Evolutionary conservation across 2,797 vertebrate genomes (phyloP).

Genomic region (Gymnopithys bicolor): DNA sequence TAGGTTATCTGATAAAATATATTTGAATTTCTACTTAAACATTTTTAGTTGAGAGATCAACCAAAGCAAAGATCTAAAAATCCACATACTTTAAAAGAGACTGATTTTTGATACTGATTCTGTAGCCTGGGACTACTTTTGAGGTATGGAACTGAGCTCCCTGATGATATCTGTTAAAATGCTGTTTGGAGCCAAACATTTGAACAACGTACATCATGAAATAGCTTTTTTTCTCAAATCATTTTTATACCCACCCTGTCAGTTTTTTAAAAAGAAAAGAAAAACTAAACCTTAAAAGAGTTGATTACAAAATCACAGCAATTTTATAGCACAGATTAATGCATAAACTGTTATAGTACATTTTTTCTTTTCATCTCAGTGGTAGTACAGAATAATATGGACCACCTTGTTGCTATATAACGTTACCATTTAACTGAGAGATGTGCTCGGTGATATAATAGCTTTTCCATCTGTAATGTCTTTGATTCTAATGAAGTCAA

Average conservation of each 20-base stretch:
- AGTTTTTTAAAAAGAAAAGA: neutral
- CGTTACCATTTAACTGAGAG: neutral
- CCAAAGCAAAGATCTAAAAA: conserved; percentile 5
- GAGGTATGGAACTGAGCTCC: neutral
- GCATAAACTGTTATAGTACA: neutral
- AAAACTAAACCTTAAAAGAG: neutral
- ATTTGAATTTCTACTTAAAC: neutral
- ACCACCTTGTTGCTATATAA: neutral
- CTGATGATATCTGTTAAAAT: conserved; percentile 14
- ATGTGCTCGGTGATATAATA: neutral
- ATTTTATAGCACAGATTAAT: neutral
- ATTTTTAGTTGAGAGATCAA: neutral
- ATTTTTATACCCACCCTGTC: neutral
- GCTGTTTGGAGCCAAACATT: neutral
- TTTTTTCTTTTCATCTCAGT: conserved; percentile 9
- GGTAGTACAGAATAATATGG: neutral
- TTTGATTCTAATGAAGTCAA: conserved; percentile 26
- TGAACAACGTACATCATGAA: neutral
- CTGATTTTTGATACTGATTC: neutral
- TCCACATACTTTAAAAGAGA: neutral
- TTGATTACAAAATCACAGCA: neutral
- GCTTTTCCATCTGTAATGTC: conserved; percentile 4
- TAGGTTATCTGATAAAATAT: neutral
- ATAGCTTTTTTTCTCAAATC: neutral
- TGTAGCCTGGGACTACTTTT: neutral